Evolutionary conservation across 2,888 invertebrate species (phyloP), one percentile per base, ranked within the genome.

Genomic region (Maniola hyperantus): DNA sequence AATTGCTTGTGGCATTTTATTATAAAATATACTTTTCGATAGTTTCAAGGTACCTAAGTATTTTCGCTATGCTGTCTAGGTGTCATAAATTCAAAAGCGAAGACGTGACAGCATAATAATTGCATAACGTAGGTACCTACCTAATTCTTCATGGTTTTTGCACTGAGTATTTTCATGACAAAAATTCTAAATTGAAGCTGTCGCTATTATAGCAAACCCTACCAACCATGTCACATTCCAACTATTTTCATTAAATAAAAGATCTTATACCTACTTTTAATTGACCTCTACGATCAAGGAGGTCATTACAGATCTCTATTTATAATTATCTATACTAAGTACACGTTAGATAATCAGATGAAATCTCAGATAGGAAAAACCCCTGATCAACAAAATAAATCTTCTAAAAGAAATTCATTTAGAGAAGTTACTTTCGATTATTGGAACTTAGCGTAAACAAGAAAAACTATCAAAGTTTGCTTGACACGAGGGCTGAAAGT

Each of bases 401-500:
- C 34, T 18, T 11, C 39, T 54, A 13, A 54, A 6, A 54, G 6
- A 57, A 57, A 42, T 18, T 18, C 15, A 26, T 57, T 58, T 26
- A 13, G 26, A 13, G 13, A 58, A 58, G n/a, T 48, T 46, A 6
- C 15, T 10, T 46, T 33, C 44, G 13, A 57, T 26, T 39, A 55
- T 57, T 20, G 11, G 39, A 57, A 57, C 20, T 57, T 20, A 39
- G 42, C 57, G 46, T 61, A 59, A 70, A 64, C 42, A 64, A 64
- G 68, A 61, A 74, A 26, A 76, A 77, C 75, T 74, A 76, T 76
- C 71, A 73, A 76, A 79, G 74, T 77, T 78, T 57, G 46, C 61
- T 66, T 46, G 46, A 72, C 68, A 73, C 72, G 65, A 72, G 58
- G 61, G 71, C 77, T 73, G 74, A 80, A 82, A 83, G 77, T 85